phyloP scores from a whole-genome alignment of 64 coral and sea anemone genomes.

The Orbicella faveolata region DNA sequence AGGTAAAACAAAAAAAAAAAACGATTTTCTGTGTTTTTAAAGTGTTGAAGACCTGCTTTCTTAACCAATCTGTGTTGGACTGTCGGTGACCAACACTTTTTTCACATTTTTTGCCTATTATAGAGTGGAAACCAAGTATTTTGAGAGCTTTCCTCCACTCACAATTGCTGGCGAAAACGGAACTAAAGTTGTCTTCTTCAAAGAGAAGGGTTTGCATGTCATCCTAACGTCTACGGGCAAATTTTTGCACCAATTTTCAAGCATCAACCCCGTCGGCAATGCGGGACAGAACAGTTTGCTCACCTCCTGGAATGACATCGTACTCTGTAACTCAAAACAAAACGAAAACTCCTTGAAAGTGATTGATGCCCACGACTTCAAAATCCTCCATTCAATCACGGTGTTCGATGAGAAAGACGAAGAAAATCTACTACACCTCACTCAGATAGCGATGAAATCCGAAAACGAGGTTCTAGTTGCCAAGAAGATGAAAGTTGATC shows the following conservation, averaged over 20 bases:
- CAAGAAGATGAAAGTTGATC: slow-evolving; percentile 82
- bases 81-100: background rate
- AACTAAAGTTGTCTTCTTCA: slow-evolving; percentile 55
- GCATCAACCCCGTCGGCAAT: slow-evolving; percentile 63
- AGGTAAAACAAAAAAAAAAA: slow-evolving; percentile 10
- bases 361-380: slow-evolving; percentile 41
- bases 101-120: background rate
- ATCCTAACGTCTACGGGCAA: slow-evolving; percentile 48
- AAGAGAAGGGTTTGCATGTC: slow-evolving; percentile 65
- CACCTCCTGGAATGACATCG: slow-evolving; percentile 23
- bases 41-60: no score
- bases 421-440: slow-evolving; percentile 81
- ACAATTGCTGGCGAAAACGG: slow-evolving; percentile 62
- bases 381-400: slow-evolving; percentile 49
- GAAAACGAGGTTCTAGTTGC: slow-evolving; percentile 71
- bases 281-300: slow-evolving; percentile 76
- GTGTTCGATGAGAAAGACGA: slow-evolving; percentile 76
- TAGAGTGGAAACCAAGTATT: slow-evolving; percentile 61
- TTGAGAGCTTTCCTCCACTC: slow-evolving; percentile 57
- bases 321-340: slow-evolving; percentile 74
- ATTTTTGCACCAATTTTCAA: slow-evolving; percentile 13
- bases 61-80: no score
- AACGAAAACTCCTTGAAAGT: slow-evolving; percentile 74
- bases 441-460: slow-evolving; percentile 72
- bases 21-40: no score